phyloP scores from a whole-genome alignment of 35 echinoderm and acorn worm species.

The Patiria miniata region DNA sequence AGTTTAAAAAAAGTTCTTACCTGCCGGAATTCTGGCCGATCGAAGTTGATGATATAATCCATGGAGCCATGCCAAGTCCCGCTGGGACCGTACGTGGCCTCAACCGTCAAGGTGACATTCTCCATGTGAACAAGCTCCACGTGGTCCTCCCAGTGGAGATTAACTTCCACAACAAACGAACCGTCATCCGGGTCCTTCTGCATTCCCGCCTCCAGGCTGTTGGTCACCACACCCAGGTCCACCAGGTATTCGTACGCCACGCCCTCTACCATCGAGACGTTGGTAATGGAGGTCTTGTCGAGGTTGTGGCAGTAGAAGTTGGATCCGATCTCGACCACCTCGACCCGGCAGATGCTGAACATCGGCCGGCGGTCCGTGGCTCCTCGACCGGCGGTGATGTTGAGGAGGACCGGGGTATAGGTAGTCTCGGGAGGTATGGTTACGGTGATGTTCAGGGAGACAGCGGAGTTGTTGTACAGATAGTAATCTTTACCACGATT shows the following conservation, averaged over 20 bases:
- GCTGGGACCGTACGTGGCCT: conserved; percentile 33
- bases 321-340: conserved; percentile 46
- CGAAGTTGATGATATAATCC: conserved; percentile 56
- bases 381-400: conserved; percentile 56
- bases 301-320: conserved; percentile 61
- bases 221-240: conserved; percentile 57
- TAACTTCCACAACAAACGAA: conserved; percentile 53
- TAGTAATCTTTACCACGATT: conserved; percentile 52
- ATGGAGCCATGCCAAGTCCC: conserved; percentile 59
- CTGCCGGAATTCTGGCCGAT: conserved; percentile 16
- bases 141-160: conserved; percentile 65
- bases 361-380: conserved; percentile 35
- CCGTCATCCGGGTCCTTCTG: conserved; percentile 26
- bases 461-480: conserved; percentile 71
- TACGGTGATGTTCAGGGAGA: conserved; percentile 65
- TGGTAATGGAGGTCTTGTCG: conserved; percentile 39
- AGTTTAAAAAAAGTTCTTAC: not conserved
- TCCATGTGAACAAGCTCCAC: conserved; percentile 51
- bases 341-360: conserved; percentile 74
- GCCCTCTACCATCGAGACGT: conserved; percentile 26
- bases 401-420: conserved; percentile 60
- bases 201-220: conserved; percentile 45
- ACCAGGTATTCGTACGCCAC: conserved; percentile 21
- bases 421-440: conserved; percentile 74
- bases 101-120: conserved; percentile 36